Conservation (phyloP, 2,888 invertebrate species). For the Caenorhabditis plicata region DNA sequence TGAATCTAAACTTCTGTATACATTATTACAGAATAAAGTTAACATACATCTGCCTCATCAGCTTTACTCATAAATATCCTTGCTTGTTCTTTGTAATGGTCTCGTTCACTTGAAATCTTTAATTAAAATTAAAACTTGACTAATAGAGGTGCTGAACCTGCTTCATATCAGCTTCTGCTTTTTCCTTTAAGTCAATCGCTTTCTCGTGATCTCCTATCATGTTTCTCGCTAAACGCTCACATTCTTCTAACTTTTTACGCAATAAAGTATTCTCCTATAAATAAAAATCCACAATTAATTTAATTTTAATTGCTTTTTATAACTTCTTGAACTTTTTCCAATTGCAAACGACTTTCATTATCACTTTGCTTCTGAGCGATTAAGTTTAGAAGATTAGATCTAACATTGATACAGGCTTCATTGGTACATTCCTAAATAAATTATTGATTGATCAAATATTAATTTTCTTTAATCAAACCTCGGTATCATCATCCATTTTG, state of each 20-base stretch:
- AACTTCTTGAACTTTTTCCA: not conserved
- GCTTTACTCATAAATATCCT: conserved; percentile 1
- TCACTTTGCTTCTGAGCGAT: not conserved
- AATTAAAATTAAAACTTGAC: no score
- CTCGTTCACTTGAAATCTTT: no score
- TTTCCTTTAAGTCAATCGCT: conserved; percentile 9
- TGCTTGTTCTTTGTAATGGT: conserved; percentile 1
- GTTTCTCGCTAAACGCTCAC: not conserved
- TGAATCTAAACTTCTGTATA: conserved; percentile 9
- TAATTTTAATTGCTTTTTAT: not conserved
- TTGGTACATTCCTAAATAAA: not conserved
- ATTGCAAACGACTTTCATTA: not conserved
- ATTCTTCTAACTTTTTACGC: conserved; percentile 2
- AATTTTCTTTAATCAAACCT: not conserved
- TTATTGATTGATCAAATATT: not conserved
- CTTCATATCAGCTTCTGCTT: conserved; percentile 8
- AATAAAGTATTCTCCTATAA: not conserved
- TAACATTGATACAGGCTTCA: conserved; percentile 1
- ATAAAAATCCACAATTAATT: no score
- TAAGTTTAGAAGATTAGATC: not conserved
- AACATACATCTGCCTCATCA: conserved; percentile 9
- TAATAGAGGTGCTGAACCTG: conserved; percentile 3
- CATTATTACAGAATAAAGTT: not conserved
- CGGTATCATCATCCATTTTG: conserved; percentile 3
- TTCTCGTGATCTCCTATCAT: not conserved